Evolutionary conservation across 2,888 invertebrate genomes (phyloP).

Genomic region (Lasioglossum vierecki): DNA sequence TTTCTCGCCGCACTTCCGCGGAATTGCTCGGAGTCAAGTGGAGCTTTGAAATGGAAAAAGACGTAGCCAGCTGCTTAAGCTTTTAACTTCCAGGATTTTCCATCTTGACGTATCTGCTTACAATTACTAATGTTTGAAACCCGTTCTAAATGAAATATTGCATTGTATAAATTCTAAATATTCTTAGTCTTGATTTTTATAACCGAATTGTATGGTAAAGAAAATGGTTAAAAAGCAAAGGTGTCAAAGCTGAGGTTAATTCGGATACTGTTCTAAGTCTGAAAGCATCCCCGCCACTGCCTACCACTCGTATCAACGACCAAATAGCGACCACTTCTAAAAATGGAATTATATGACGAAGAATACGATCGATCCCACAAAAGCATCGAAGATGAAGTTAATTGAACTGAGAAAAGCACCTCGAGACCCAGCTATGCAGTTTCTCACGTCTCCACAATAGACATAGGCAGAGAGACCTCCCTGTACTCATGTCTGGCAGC

Average conservation of each 20-base stretch:
- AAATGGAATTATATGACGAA: too few relatives aligned
- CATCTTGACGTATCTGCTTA: neutral
- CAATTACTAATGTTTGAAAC: neutral
- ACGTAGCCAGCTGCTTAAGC: neutral
- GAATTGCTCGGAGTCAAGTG: conserved; percentile 34
- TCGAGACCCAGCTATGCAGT: neutral
- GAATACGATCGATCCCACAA: too few relatives aligned
- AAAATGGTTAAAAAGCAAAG: neutral
- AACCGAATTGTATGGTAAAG: too few relatives aligned
- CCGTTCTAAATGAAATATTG: neutral
- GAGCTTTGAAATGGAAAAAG: neutral
- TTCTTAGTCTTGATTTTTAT: too few relatives aligned
- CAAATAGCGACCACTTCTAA: too few relatives aligned
- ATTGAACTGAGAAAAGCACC: too few relatives aligned
- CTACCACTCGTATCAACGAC: too few relatives aligned
- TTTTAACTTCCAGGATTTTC: neutral
- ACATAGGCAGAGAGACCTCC: neutral
- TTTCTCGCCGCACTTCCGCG: conserved; percentile 29
- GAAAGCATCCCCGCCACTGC: neutral
- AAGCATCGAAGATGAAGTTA: too few relatives aligned
- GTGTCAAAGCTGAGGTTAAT: neutral
- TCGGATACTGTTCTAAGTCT: neutral
- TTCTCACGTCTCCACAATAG: neutral
- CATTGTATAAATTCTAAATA: neutral
- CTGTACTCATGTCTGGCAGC: neutral